Evolutionary conservation across 1,140 invertebrate genomes (phyloP), one percentile per base, ranked within the genome.

Genomic region (Nylanderia fulva): DNA sequence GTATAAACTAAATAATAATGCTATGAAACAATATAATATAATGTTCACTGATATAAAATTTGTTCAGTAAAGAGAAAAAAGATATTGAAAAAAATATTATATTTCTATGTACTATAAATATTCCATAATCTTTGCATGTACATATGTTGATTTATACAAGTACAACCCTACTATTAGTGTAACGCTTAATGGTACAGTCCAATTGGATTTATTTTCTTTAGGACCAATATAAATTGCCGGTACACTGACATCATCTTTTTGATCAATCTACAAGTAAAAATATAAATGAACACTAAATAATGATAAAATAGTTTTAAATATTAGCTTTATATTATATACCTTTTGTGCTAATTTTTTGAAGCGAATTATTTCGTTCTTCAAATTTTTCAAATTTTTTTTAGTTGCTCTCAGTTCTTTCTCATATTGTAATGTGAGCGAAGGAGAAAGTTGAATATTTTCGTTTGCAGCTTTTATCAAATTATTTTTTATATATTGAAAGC

Each of bases 401-500:
- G 87, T 86, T 74, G 89, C 90, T 66, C 79, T 24, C 29, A 93
- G 27, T 69, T 92, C 87, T 24, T 89, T 7, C 36, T 82, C 82
- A 54, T 92, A 93, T 56, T 86, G 61, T 7, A 39, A 29, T 80
- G 74, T 90, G 83, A 91, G 86, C 21, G 71, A 24, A 1, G 82
- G 21, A 9, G 71, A 82, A 3, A 92, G 39, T 15, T 64, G 2
- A 2, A 89, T 56, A 74, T 87, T 77, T 39, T 88, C 63, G 2
- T 69, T 74, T 72, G 83, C 68, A 24, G 54, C 52, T 75, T 90
- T 85, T 7, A 79, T 24, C 2, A 94, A 76, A 87, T 69, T 87
- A 36, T 90, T 90, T 68, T 68, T 90, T 18, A 94, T 90, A 29
- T 89, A 93, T 29, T 86, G 74, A 39, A 93, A 93, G 90, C 92